Evolutionary conservation across 1,140 invertebrate genomes (phyloP).

Genomic region (Ditylenchus dipsaci): DNA sequence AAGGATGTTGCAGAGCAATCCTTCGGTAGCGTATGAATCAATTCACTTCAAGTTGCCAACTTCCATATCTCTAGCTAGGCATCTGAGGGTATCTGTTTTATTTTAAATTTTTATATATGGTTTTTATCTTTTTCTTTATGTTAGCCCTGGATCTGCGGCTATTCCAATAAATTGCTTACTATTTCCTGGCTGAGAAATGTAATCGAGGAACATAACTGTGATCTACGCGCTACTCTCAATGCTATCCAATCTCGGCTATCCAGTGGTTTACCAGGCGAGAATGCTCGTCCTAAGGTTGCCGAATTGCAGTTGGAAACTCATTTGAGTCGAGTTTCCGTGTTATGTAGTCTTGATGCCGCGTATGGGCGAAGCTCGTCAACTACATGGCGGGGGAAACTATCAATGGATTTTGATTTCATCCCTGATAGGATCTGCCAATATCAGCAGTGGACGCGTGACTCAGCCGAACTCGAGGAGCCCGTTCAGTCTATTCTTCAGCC

Average conservation of each 20-base stretch:
- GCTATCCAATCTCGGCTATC: not conserved
- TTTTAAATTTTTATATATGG: not conserved
- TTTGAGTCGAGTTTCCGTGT: not conserved
- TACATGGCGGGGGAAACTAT: not conserved
- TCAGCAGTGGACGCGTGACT: too few species aligned
- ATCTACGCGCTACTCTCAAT: conserved; percentile 2
- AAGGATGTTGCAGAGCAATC: not conserved
- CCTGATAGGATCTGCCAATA: not conserved
- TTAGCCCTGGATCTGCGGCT: conserved; percentile 3
- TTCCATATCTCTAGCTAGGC: not conserved
- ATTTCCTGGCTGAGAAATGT: not conserved
- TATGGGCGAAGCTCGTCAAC: not conserved
- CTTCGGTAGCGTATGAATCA: not conserved
- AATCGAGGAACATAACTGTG: not conserved
- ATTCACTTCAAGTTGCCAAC: not conserved
- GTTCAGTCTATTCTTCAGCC: too few species aligned
- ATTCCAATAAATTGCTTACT: not conserved
- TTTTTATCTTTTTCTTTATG: not conserved
- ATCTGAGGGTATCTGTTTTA: not conserved
- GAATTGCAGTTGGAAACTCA: not conserved
- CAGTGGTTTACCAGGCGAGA: not conserved
- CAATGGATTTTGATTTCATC: not conserved
- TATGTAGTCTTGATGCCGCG: not conserved
- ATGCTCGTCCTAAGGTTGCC: not conserved
- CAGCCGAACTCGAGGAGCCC: too few species aligned